phyloP scores from a whole-genome alignment of 2,888 invertebrate genomes.

The Mesochorus sp. region DNA sequence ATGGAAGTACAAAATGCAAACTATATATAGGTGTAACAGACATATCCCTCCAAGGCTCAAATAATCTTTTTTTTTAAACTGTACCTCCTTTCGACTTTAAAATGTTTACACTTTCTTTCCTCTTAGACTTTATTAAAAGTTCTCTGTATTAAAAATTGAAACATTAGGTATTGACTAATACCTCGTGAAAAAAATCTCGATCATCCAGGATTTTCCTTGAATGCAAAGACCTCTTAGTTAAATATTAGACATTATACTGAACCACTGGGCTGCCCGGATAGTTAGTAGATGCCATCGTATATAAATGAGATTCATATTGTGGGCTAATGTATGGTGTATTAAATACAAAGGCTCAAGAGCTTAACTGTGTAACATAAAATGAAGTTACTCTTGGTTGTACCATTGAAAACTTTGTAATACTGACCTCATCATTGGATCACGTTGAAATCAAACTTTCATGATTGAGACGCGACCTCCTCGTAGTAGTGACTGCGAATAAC shows the following conservation, averaged over 20 bases:
- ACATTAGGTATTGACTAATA: too few species aligned
- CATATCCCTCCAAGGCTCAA: slow-evolving; percentile 56
- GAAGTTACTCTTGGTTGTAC: slow-evolving; percentile 12
- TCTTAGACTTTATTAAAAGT: slow-evolving; percentile 9
- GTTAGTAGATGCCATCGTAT: not conserved
- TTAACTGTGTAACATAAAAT: not conserved
- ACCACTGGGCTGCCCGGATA: slow-evolving; percentile 66
- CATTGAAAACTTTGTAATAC: slow-evolving; percentile 31
- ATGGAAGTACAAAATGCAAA: slow-evolving; percentile 71
- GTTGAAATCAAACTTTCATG: slow-evolving; percentile 29
- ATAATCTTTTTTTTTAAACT: slow-evolving; percentile 48
- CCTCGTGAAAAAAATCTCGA: slow-evolving; percentile 68
- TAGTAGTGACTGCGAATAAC: not conserved
- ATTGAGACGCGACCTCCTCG: not conserved
- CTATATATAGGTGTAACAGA: slow-evolving; percentile 77
- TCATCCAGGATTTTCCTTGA: slow-evolving; percentile 74
- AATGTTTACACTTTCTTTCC: slow-evolving; percentile 47
- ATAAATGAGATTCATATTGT: slow-evolving; percentile 17
- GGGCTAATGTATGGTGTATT: slow-evolving; percentile 1
- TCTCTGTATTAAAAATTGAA: too few species aligned
- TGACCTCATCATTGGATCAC: slow-evolving; percentile 52
- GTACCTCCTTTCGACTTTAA: slow-evolving; percentile 27
- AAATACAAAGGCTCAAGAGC: not conserved
- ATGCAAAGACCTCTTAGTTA: slow-evolving; percentile 71
- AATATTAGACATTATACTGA: slow-evolving; percentile 74